Evolutionary conservation across 2,888 invertebrate species (phyloP).

Genomic region (Fragum sueziense): DNA sequence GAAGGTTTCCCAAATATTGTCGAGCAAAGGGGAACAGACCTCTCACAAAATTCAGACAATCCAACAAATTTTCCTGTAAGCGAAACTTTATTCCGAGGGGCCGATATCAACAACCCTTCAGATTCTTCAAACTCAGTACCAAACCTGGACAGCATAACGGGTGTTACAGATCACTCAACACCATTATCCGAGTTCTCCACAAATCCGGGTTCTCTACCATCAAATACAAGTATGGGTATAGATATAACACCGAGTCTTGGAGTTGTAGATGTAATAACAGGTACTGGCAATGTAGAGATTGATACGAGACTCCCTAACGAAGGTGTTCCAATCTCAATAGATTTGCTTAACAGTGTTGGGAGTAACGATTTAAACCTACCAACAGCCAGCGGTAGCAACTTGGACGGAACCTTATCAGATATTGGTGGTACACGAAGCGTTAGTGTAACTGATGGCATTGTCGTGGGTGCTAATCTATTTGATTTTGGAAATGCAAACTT

Average conservation of each 20-base stretch:
- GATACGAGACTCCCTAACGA: neutral
- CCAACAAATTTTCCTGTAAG: neutral
- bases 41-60: neutral
- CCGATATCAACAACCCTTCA: neutral
- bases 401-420: neutral
- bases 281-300: neutral
- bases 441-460: neutral
- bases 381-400: neutral
- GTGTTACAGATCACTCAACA: neutral
- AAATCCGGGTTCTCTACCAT: neutral
- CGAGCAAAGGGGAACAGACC: neutral
- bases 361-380: neutral
- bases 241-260: neutral
- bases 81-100: neutral
- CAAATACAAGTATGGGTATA: neutral
- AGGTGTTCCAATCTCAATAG: neutral
- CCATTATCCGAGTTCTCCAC: neutral
- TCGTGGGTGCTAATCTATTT: neutral
- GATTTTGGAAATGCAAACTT: neutral
- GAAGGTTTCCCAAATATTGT: neutral
- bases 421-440: neutral
- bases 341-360: neutral
- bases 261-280: neutral
- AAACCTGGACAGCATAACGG: neutral
- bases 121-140: neutral